Conservation (phyloP, 2,888 invertebrate genomes). For the Theodoxus fluviatilis region DNA sequence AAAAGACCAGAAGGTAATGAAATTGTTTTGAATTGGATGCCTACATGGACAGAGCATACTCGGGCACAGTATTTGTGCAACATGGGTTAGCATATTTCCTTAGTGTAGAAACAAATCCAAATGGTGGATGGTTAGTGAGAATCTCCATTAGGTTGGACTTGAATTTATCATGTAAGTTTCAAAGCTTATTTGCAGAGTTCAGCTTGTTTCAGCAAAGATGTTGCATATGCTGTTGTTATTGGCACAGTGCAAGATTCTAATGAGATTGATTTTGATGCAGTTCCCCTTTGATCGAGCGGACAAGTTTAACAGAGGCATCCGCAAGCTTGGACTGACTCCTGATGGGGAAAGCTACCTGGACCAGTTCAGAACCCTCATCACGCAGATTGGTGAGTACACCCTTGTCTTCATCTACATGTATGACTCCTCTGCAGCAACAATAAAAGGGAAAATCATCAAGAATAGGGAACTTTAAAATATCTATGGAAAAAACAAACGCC, state of each 20-base stretch:
- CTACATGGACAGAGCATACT: background rate
- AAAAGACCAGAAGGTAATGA: conserved; percentile 70
- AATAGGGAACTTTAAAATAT: background rate
- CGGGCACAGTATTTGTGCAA: background rate
- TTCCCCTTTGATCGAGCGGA: conserved; percentile 88
- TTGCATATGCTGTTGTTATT: too few species aligned
- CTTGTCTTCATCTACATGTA: background rate
- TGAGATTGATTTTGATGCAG: conserved; percentile 44
- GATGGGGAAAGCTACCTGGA: conserved; percentile 90
- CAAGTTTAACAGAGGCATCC: conserved; percentile 89
- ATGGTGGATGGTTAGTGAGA: too few species aligned
- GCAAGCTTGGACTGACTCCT: conserved; percentile 80
- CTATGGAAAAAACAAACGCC: background rate
- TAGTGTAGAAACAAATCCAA: too few species aligned
- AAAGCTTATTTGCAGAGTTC: too few species aligned
- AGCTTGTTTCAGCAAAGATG: too few species aligned
- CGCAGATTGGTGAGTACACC: conserved; percentile 79
- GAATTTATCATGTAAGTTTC: too few species aligned
- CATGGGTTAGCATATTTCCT: too few species aligned
- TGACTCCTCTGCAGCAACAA: too few species aligned
- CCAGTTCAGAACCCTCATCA: conserved; percentile 88
- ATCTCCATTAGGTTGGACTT: too few species aligned
- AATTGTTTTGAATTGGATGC: background rate
- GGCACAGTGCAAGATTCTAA: background rate
- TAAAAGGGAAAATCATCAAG: background rate